Conservation (phyloP, 2,113 vertebrate genomes). For the Lontra canadensis region DNA sequence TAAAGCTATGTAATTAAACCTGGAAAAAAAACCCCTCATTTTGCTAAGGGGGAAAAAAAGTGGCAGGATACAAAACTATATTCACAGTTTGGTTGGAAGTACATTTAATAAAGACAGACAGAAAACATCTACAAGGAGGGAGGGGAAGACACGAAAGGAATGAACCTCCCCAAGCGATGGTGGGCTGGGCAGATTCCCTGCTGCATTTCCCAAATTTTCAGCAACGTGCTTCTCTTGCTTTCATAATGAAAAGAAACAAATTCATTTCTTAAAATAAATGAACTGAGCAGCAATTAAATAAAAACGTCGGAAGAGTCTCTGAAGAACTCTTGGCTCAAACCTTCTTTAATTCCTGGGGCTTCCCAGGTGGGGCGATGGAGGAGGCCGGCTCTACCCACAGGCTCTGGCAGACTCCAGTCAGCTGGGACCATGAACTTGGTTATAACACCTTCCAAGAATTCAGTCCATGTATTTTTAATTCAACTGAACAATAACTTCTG, state of each 20-base stretch:
- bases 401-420: background rate
- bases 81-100: background rate
- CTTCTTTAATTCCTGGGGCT: background rate
- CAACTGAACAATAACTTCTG: background rate
- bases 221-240: background rate
- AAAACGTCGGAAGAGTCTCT: background rate
- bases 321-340: background rate
- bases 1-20: conserved; percentile 42
- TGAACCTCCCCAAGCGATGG: background rate
- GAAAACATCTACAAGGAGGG: background rate
- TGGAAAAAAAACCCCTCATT: background rate
- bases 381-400: background rate
- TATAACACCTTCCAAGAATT: background rate
- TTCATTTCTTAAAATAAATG: conserved; percentile 16
- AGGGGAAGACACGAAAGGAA: background rate
- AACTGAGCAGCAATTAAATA: background rate
- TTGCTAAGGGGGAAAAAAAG: background rate
- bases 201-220: background rate
- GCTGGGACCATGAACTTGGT: background rate
- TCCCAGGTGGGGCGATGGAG: background rate
- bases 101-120: background rate
- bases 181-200: background rate
- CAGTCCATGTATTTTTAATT: background rate
- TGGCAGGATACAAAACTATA: conserved; percentile 8
- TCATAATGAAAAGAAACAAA: conserved; percentile 37